Conservation (phyloP, 2,888 invertebrate species). For the Volucella inanis region DNA sequence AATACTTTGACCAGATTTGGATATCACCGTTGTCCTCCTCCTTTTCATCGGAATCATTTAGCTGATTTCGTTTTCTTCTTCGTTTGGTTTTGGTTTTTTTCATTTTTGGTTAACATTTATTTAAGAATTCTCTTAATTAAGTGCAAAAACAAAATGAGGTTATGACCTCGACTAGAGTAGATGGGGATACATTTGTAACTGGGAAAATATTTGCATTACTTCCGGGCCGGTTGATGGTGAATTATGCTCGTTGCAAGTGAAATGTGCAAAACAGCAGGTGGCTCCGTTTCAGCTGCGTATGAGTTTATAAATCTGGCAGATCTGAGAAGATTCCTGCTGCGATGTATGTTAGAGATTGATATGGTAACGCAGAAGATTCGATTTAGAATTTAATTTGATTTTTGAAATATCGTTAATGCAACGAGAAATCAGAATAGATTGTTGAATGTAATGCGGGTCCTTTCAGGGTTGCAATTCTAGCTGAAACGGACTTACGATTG, state of each 20-base stretch:
- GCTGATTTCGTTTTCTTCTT: neutral
- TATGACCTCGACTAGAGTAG: slow-evolving; percentile 52
- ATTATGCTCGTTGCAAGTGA: slow-evolving; percentile 42
- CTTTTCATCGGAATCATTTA: too few relatives aligned
- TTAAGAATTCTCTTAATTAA: slow-evolving; percentile 65
- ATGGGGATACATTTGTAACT: slow-evolving; percentile 47
- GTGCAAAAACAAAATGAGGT: slow-evolving; percentile 69
- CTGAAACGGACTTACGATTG: too few relatives aligned
- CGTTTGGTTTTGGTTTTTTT: neutral
- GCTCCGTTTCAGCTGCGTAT: slow-evolving; percentile 16
- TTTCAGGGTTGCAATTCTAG: too few relatives aligned
- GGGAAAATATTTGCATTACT: slow-evolving; percentile 31
- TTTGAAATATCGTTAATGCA: slow-evolving; percentile 48
- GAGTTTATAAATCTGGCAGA: slow-evolving; percentile 26
- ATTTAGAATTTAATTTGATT: slow-evolving; percentile 70
- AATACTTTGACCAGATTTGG: slow-evolving; percentile 71
- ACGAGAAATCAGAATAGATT: too few relatives aligned
- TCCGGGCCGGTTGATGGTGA: slow-evolving; percentile 50
- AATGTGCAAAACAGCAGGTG: slow-evolving; percentile 62
- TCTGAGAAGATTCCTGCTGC: slow-evolving; percentile 42
- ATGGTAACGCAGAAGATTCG: slow-evolving; percentile 41
- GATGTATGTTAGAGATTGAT: slow-evolving; percentile 34
- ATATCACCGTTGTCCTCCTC: slow-evolving; percentile 14
- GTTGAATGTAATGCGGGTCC: too few relatives aligned
- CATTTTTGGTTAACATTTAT: slow-evolving; percentile 21